Evolutionary conservation across 1,140 invertebrate genomes (phyloP).

Genomic region (Bombyx mori): ASM3026992v2 NC_085110.1:1139501-1140000

Average conservation of each 20-base stretch:
- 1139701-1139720: conserved; percentile 29
- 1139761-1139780: conserved; percentile 35
- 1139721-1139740: conserved; percentile 39
- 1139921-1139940: too few relatives aligned
- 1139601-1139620: conserved; percentile 1
- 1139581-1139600: neutral
- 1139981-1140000: too few relatives aligned
- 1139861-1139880: too few relatives aligned
- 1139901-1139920: too few relatives aligned
- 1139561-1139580: neutral
- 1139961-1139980: too few relatives aligned
- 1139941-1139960: too few relatives aligned
- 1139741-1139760: conserved; percentile 37
- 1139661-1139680: neutral
- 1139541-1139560: neutral
- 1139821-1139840: conserved; percentile 34
- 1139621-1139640: neutral
- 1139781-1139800: conserved; percentile 30
- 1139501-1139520: neutral
- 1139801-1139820: conserved; percentile 29
- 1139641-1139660: neutral
- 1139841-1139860: conserved; percentile 8
- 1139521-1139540: too few relatives aligned
- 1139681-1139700: conserved; percentile 14
- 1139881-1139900: too few relatives aligned